Evolutionary conservation across 2,113 vertebrate genomes (phyloP).

Genomic region (Tyrannus savana): DNA sequence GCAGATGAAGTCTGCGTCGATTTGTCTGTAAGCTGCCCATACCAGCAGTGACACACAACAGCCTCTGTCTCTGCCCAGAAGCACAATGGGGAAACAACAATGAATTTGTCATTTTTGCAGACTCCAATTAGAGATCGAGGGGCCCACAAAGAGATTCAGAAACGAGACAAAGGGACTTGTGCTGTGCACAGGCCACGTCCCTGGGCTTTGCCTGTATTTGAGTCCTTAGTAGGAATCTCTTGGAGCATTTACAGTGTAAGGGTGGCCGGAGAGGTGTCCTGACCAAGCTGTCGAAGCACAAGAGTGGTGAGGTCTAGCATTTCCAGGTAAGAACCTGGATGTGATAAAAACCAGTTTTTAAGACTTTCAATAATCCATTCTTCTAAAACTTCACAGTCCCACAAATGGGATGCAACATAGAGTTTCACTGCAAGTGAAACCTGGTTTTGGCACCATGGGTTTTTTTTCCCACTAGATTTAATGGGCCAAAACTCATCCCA

Average conservation of each 20-base stretch:
- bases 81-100: not conserved
- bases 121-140: not conserved
- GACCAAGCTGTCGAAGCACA: not conserved
- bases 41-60: not conserved
- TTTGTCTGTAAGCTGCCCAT: not conserved
- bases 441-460: not conserved
- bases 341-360: no score
- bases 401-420: no score
- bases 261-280: not conserved
- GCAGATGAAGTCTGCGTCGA: not conserved
- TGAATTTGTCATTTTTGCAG: not conserved
- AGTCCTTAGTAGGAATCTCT: not conserved
- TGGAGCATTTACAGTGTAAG: not conserved
- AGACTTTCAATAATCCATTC: no score
- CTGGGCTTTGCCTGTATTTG: not conserved
- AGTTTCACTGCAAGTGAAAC: not conserved
- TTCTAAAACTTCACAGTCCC: no score
- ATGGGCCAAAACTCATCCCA: rapidly evolving
- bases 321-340: not conserved
- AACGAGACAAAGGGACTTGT: not conserved
- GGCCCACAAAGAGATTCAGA: not conserved
- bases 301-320: not conserved
- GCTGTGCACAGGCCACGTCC: not conserved
- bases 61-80: not conserved
- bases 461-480: not conserved